Evolutionary conservation across 2,113 vertebrate species (phyloP).

Genomic region (Haliaeetus leucogaster): DNA sequence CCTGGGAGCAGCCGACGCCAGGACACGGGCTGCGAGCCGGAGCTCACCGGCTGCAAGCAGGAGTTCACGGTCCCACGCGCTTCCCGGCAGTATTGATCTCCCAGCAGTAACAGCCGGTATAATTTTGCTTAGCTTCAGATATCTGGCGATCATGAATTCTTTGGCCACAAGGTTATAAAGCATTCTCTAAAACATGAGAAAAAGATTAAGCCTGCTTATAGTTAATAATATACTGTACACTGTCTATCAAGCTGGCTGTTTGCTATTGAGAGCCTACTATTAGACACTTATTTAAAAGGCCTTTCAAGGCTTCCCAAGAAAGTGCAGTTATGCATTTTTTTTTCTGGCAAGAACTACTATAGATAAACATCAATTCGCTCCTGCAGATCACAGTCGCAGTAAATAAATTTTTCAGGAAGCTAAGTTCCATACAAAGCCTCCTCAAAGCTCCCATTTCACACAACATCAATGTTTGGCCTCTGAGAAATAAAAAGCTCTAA

Average conservation of each 20-base stretch:
- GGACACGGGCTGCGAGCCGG: not conserved
- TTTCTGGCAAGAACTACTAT: constrained; percentile 55
- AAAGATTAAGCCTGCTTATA: constrained; percentile 70
- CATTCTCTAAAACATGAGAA: constrained; percentile 64
- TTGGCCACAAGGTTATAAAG: constrained; percentile 66
- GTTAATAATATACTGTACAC: constrained; percentile 55
- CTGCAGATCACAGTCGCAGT: constrained; percentile 70
- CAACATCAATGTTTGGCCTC: constrained; percentile 70
- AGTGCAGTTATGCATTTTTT: constrained; percentile 63
- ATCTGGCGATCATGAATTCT: constrained; percentile 61
- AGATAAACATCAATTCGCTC: constrained; percentile 77
- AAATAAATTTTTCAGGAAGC: constrained; percentile 81
- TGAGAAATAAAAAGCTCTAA: constrained; percentile 68
- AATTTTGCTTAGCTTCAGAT: constrained; percentile 71
- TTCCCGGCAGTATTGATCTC: constrained; percentile 56
- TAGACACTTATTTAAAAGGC: constrained; percentile 74
- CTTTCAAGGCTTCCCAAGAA: constrained; percentile 59
- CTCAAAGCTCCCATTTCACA: constrained; percentile 73
- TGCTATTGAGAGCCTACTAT: constrained; percentile 61
- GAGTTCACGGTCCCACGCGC: not conserved
- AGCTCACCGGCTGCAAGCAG: not conserved
- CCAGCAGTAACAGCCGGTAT: constrained; percentile 26
- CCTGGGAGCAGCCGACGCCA: accelerated
- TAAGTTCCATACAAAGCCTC: constrained; percentile 71
- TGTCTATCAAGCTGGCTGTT: constrained; percentile 61